phyloP scores from a whole-genome alignment of 2,888 invertebrate species.

The Polyommatus icarus region DNA sequence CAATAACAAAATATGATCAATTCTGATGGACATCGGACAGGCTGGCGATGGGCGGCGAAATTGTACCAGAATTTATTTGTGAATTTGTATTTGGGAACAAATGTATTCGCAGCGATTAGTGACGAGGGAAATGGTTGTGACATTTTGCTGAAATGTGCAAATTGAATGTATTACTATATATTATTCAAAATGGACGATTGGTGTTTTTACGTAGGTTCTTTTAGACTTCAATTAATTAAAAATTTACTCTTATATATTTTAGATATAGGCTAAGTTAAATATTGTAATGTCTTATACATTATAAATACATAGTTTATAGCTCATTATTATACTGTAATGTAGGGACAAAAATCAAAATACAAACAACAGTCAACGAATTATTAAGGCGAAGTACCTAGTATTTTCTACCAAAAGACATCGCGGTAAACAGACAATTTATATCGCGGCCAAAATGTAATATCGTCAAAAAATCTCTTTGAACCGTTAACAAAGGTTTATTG shows the following conservation, averaged over 20 bases:
- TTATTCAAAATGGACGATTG: slow-evolving; percentile 5
- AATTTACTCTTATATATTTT: neutral
- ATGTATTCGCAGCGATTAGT: slow-evolving; percentile 19
- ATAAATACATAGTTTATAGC: too few species aligned
- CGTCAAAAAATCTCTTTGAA: slow-evolving; percentile 32
- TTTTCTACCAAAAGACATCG: neutral
- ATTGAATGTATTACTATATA: slow-evolving; percentile 12
- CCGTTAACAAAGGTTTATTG: slow-evolving; percentile 52
- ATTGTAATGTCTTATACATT: too few species aligned
- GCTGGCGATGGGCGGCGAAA: neutral
- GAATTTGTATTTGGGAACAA: slow-evolving; percentile 2
- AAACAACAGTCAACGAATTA: neutral
- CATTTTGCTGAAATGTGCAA: slow-evolving; percentile 21
- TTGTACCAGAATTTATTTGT: neutral
- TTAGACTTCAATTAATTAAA: neutral
- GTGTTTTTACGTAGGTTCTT: neutral
- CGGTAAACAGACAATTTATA: neutral
- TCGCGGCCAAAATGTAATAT: slow-evolving; percentile 28
- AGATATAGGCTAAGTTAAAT: neutral
- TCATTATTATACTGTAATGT: too few species aligned
- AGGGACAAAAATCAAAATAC: too few species aligned
- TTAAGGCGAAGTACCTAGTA: neutral
- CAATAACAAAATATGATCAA: neutral
- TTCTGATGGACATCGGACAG: slow-evolving; percentile 1
- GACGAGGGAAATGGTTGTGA: slow-evolving; percentile 22